These are phyloP conservation scores for Gambusia affinis DNA, from an alignment of 2,113 vertebrate species.

Conservation along the genomic window DNA sequence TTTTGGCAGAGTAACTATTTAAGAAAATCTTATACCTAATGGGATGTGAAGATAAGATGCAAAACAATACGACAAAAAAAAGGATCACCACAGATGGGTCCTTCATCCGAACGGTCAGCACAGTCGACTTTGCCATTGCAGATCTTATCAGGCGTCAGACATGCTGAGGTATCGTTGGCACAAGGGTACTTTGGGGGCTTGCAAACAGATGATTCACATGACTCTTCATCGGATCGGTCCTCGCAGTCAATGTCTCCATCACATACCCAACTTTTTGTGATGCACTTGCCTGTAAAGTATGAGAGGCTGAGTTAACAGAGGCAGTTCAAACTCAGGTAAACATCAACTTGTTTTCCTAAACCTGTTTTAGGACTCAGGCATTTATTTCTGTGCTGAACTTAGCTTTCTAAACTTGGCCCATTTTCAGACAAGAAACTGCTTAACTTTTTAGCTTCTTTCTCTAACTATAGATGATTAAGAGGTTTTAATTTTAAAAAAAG, in stretches of 20 bases:
- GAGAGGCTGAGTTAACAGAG: background rate
- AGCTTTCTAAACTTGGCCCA: background rate
- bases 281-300: constrained; percentile 88
- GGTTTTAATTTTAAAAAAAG: background rate
- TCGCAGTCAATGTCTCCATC: constrained; percentile 98
- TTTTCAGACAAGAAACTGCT: constrained; percentile 3
- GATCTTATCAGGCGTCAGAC: constrained; percentile 93
- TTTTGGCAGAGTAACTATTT: background rate
- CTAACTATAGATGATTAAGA: background rate
- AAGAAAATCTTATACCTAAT: background rate
- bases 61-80: background rate
- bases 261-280: constrained; percentile 98
- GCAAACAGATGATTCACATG: constrained; percentile 89
- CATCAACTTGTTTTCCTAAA: background rate
- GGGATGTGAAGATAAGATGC: background rate
- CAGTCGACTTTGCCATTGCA: constrained; percentile 95
- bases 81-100: constrained; percentile 90
- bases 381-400: background rate
- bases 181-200: constrained; percentile 96
- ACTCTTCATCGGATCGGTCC: constrained; percentile 96
- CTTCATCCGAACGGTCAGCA: constrained; percentile 94
- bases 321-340: background rate
- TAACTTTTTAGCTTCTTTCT: background rate
- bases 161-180: constrained; percentile 91
- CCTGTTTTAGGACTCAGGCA: background rate